These are phyloP conservation scores for Nyctalus aviator DNA, from an alignment of 2,797 vertebrate genomes.

Conservation along the genomic window DNA sequence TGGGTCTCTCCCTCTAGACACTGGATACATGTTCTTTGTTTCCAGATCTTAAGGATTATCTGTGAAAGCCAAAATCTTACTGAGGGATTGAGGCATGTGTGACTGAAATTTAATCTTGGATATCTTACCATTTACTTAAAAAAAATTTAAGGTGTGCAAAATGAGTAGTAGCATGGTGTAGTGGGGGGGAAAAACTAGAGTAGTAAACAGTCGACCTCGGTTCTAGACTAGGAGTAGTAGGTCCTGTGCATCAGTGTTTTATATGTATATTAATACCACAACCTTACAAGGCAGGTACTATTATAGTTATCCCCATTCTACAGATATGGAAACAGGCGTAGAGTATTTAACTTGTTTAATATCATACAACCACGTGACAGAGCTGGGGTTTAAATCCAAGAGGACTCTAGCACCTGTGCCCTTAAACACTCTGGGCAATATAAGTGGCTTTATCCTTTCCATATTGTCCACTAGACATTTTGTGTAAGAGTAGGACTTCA, in stretches of 20 bases:
- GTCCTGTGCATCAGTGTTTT: conserved; percentile 4
- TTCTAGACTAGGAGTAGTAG: background rate
- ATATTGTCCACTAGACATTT: background rate
- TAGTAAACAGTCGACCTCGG: background rate
- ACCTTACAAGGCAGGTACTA: background rate
- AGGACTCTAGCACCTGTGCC: background rate
- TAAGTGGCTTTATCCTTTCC: background rate
- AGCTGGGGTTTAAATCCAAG: conserved; percentile 14
- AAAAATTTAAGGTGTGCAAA: background rate
- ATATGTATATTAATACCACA: conserved; percentile 29
- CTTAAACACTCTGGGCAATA: background rate
- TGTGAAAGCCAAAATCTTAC: conserved; percentile 24
- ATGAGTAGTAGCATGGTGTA: background rate
- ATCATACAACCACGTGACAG: background rate
- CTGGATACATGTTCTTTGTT: conserved; percentile 68
- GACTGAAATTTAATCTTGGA: conserved; percentile 56
- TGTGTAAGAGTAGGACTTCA: background rate
- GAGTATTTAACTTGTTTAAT: conserved; percentile 45
- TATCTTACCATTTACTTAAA: background rate
- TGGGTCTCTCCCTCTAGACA: conserved; percentile 63
- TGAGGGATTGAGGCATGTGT: conserved; percentile 29
- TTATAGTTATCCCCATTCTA: conserved; percentile 24
- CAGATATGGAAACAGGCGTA: conserved; percentile 28
- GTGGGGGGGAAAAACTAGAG: background rate
- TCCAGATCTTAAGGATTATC: conserved; percentile 61